Evolutionary conservation across 2,113 vertebrate genomes (phyloP), one percentile per base, ranked within the genome.

Genomic region (Uropsilus gracilis): DNA sequence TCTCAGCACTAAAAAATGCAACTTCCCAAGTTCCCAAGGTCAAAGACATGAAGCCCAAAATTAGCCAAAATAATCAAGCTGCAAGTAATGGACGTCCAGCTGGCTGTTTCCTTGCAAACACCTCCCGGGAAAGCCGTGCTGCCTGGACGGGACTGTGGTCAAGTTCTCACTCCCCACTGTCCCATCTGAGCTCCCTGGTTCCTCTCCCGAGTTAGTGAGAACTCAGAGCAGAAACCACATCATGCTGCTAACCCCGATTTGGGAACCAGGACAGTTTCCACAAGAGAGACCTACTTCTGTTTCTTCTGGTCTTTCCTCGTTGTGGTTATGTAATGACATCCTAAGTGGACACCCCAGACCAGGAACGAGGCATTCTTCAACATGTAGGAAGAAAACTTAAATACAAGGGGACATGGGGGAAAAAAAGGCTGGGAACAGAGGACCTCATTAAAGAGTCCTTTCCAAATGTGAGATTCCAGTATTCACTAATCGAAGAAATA

Each of bases 21-120:
- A 72, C 42, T 73, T 30, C 76, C 11, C 53, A 22, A 57, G 1
- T 63, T 76, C 16, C 53, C 84, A 42, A 77, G 6, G 42, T 73
- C 63, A 81, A 10, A 66, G 20, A 66, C n/a, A 18, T 2, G 55
- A 22, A 57, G 8, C 39, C 30, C 64, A 0, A 84, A 77, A 92
- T 46, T 44, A 71, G 39, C 24, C 75, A 57, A 84, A 66, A 81
- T 14, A 39, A 61, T 32, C 8, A 61, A 71, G 75, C 59, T 61
- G n/a, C 32, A 8, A 91, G 71, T 94, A 53, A 95, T 81, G 90
- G 91, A 86, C 77, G 16, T 64, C 76, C 26, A 24, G 17, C 46
- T 71, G 94, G 55, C 1, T 59, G 53, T 95, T 93, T 95, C 91
- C 92, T 86, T 72, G 50, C n/a, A 64, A 89, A 89, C 17, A 88